phyloP scores from a whole-genome alignment of 2,888 invertebrate species.

The Uropetala carovei region DNA sequence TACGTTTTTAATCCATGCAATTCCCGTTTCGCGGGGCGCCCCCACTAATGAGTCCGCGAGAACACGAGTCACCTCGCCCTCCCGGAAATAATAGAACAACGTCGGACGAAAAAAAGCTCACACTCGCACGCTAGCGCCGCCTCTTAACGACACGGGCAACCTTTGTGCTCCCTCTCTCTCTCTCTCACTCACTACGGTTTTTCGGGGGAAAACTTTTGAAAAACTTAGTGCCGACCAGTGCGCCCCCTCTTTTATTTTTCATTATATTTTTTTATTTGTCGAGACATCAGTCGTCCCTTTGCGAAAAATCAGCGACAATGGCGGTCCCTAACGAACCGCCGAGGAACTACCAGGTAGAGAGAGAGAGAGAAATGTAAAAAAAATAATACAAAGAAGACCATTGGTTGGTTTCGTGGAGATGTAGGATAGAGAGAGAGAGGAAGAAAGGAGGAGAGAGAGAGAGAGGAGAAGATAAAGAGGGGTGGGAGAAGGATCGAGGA shows the following conservation, averaged over 20 bases:
- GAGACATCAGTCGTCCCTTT: conserved; percentile 61
- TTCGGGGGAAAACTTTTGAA: conserved; percentile 34
- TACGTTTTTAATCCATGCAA: not conserved
- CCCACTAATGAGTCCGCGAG: conserved; percentile 53
- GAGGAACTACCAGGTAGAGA: conserved; percentile 38
- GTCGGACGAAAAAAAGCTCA: not conserved
- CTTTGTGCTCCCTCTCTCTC: conserved; percentile 1
- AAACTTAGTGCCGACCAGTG: conserved; percentile 48
- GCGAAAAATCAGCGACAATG: conserved; percentile 32
- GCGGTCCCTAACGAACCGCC: conserved; percentile 59
- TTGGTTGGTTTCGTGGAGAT: not conserved
- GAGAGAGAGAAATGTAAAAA: not conserved
- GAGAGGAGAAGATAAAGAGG: not conserved
- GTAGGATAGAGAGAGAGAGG: not conserved
- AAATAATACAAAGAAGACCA: not conserved
- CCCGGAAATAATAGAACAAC: conserved; percentile 40
- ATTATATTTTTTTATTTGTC: conserved; percentile 3
- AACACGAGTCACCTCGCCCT: conserved; percentile 50
- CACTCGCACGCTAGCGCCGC: conserved; percentile 14
- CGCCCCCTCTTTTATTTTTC: not conserved
- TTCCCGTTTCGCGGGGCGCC: not conserved
- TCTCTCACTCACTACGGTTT: conserved; percentile 12
- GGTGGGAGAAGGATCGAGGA: not conserved
- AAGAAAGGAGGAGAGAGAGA: not conserved
- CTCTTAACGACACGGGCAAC: conserved; percentile 54